Conservation (phyloP, 1,140 invertebrate species). For the Saxidomus purpurata region DNA sequence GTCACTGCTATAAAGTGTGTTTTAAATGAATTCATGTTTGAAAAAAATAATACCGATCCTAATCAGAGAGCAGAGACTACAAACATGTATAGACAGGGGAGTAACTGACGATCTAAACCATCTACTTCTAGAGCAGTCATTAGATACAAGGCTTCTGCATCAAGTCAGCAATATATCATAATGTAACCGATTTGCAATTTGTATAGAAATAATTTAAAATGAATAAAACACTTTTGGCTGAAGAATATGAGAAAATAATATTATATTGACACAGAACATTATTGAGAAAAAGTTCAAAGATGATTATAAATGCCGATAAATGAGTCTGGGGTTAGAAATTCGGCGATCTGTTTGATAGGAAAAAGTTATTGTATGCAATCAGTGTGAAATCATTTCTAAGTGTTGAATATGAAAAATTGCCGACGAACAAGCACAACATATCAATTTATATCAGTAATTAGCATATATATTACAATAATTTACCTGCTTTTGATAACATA, state of each 20-base stretch:
- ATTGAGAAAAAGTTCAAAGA: not conserved
- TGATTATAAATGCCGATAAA: not conserved
- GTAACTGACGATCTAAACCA: too few species aligned
- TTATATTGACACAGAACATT: not conserved
- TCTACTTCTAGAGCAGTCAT: too few species aligned
- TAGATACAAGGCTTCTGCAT: too few species aligned
- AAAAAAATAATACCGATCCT: too few species aligned
- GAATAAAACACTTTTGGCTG: too few species aligned
- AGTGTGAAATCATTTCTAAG: not conserved
- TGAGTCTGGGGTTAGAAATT: not conserved
- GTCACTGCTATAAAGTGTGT: too few species aligned
- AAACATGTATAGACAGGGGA: too few species aligned
- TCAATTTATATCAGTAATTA: slow-evolving; percentile 8
- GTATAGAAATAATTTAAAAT: not conserved
- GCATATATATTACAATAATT: slow-evolving; percentile 37
- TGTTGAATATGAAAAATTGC: not conserved
- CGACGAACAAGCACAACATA: not conserved
- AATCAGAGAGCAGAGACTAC: too few species aligned
- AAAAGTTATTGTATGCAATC: not conserved
- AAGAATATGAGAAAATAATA: not conserved
- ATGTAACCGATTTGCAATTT: not conserved
- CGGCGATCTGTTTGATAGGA: not conserved
- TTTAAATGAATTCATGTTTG: too few species aligned
- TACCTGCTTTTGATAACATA: not conserved
- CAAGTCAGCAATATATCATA: not conserved